Evolutionary conservation across 1,140 invertebrate species (phyloP), one percentile per base, ranked within the genome.

Genomic region (Tachypleus tridentatus): DNA sequence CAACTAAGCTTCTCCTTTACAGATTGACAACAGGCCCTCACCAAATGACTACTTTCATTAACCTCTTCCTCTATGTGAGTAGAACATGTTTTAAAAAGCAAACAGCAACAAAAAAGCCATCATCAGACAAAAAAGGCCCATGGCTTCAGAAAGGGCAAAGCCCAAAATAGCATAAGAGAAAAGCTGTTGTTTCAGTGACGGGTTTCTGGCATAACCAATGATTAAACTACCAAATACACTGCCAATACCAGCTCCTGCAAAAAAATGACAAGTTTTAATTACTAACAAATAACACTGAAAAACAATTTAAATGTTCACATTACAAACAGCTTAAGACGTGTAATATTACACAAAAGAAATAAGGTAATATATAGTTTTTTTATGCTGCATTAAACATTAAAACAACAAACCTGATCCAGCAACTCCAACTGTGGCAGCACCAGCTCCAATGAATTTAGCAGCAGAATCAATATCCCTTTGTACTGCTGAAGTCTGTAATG

Each of bases 71-170:
- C 29, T 29, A 29, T 29, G 29, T 29, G 0, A 29, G 29, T 29
- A 29, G 29, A 29, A 29, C 29, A 29, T 29, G 29, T 29, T 29
- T 67, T 98, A 99, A 86, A 99, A 97, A 81, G 97, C 97, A 83
- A 98, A 99, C 75, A 99, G 82, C 77, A 99, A 85, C 80, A 99
- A 83, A 86, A 99, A 99, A 78, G 96, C 94, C 97, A 99, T 99
- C 93, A 98, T 98, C 83, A 99, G 88, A 90, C 97, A 99, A 87
- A 99, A 99, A 68, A 99, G 91, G 86, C 97, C 97, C 96, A 99
- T 99, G 80, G 97, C 97, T 83, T 99, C 97, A 78, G 96, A 98
- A 78, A 99, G 82, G 82, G 97, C 97, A 79, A 99, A 99, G 78
- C 95, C 96, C 80, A 99, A 82, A 80, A 98, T 98, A 83, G 95